Base-by-base conservation (phyloP, 2,797 vertebrate species). In the Vespertilio murinus region DNA sequence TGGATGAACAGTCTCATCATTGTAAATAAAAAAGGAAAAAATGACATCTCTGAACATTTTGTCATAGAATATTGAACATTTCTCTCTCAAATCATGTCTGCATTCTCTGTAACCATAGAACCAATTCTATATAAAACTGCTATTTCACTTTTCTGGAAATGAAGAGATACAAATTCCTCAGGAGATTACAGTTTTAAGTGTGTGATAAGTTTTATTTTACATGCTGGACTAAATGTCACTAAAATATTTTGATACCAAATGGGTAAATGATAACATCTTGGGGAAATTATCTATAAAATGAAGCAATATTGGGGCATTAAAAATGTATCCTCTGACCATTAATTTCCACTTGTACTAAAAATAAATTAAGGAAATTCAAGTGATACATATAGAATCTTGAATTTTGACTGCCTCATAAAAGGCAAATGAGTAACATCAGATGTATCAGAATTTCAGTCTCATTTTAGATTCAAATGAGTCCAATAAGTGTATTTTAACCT, bases 381-480 rank as follows among this genome's bases (percentile, higher is more conserved):
- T 90, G 79, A 45, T 85, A 88, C 79, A 14, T 64, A 70, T 13
- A 84, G 2, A 93, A 81, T 65, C 73, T 94, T 85, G 47, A 78
- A 93, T 87, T 95, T 90, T 92, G 25, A 90, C 87, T 93, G 49
- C 38, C 69, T 93, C 88, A 88, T 95, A 74, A 95, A 87, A 90
- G 33, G 42, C 25, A 80, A 96, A 92, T 78, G 40, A 64, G n/a
- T 93, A 74, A 91, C 33, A 82, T 70, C 28, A 93, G 71, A 77
- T 88, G 5, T 61, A 16, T 65, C 28, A 87, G 20, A 90, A 65
- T 92, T 95, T 85, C 77, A 92, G 42, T 87, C 30, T 69, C 42
- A 82, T 87, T 89, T 95, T 91, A 52, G 11, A 77, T 40, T 87
- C 33, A 25, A 77, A 35, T 9, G 1, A 95, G 45, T 38, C 22